Evolutionary conservation across 92 coral and sea anemone genomes (phyloP).

Genomic region (Palythoa grandis): DNA sequence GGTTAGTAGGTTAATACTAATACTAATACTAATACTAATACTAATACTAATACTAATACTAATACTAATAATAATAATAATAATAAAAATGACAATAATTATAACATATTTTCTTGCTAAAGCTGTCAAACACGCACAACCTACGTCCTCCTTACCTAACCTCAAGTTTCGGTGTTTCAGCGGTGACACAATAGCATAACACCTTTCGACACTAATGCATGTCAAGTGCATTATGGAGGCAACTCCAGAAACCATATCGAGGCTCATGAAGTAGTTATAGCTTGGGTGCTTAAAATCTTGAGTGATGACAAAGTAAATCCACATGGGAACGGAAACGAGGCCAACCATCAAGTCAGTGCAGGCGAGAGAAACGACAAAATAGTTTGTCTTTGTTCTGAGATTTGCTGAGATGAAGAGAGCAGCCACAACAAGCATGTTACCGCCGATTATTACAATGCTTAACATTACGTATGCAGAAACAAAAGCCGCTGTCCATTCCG

Average conservation of each 20-base stretch:
- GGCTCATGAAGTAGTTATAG: constrained; percentile 49
- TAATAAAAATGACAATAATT: too few relatives aligned
- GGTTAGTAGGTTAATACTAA: too few relatives aligned
- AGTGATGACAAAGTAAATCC: constrained; percentile 70
- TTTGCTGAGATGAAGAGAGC: constrained; percentile 76
- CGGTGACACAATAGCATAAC: constrained; percentile 93
- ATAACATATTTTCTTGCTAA: too few relatives aligned
- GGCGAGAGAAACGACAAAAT: constrained; percentile 86
- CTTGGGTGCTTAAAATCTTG: constrained; percentile 56
- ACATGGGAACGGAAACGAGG: constrained; percentile 79
- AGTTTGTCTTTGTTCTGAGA: constrained; percentile 88
- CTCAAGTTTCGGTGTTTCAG: constrained; percentile 76
- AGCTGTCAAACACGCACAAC: too few relatives aligned
- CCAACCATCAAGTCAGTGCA: constrained; percentile 85
- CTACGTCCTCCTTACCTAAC: constrained; percentile 62
- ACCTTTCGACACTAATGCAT: constrained; percentile 92
- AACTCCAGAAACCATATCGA: constrained; percentile 87
- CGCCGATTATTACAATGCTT: constrained; percentile 48
- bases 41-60: too few relatives aligned
- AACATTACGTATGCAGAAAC: constrained; percentile 57
- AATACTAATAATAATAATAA: too few relatives aligned
- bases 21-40: too few relatives aligned
- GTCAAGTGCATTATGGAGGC: constrained; percentile 91
- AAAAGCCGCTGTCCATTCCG: constrained; percentile 52
- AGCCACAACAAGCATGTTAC: constrained; percentile 71